phyloP scores from a whole-genome alignment of 2,888 invertebrate genomes.

The Sinelater perroti region DNA sequence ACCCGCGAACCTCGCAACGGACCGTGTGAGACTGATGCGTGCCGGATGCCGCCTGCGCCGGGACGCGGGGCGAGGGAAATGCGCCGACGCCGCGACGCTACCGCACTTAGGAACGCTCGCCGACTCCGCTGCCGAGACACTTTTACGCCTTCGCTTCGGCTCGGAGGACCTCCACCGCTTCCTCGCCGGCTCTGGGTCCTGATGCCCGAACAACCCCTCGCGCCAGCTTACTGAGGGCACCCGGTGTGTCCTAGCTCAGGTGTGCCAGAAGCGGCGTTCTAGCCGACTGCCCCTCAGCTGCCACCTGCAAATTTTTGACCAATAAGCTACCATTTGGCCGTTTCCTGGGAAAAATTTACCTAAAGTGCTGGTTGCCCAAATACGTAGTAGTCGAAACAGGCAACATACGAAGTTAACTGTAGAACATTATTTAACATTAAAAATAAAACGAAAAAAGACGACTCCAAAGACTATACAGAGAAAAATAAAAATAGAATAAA shows the following conservation, averaged over 20 bases:
- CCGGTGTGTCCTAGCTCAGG: neutral
- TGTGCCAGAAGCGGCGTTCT: neutral
- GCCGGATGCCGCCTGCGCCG: constrained; percentile 42
- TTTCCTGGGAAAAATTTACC: constrained; percentile 7
- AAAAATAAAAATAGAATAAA: no score
- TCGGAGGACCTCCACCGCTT: constrained; percentile 7
- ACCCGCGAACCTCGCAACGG: constrained; percentile 41
- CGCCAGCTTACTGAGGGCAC: no score
- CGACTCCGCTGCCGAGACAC: constrained; percentile 29
- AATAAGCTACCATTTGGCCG: constrained; percentile 30
- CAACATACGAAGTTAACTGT: no score
- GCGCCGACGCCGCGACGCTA: constrained; percentile 48
- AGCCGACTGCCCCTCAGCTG: constrained; percentile 28
- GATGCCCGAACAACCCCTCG: neutral
- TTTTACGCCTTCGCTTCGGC: constrained; percentile 16
- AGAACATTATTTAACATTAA: no score
- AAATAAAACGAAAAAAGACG: no score
- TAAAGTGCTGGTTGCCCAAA: no score
- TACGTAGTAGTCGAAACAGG: no score
- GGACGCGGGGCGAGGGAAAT: constrained; percentile 41
- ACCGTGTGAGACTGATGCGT: constrained; percentile 46
- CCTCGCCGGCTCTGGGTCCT: neutral
- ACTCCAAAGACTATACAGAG: no score
- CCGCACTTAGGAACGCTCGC: constrained; percentile 39
- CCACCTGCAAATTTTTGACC: constrained; percentile 38